Conservation (phyloP, 2,113 vertebrate species). For the Pelodiscus sinensis region DNA sequence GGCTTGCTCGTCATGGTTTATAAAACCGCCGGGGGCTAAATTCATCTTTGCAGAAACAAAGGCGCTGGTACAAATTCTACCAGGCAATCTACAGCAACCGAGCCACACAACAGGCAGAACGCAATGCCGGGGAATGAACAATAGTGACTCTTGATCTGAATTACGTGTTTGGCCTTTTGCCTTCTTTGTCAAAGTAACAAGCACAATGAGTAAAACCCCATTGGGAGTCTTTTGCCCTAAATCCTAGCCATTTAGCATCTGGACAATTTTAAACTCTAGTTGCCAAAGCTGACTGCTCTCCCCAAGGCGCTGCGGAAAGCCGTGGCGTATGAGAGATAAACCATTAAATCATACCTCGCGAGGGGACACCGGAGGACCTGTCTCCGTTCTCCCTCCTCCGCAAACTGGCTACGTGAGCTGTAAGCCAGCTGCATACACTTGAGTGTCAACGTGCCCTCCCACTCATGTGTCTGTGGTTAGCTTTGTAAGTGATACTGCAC, state of each 20-base stretch:
- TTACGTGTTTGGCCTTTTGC: accelerated
- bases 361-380: background rate
- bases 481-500: accelerated
- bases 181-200: accelerated
- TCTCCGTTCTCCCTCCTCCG: background rate
- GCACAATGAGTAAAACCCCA: background rate
- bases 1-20: accelerated
- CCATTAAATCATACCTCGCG: background rate
- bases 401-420: background rate
- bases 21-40: accelerated
- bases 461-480: background rate
- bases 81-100: accelerated
- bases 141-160: too few relatives aligned
- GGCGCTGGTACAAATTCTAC: too few relatives aligned
- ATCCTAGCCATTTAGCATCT: background rate
- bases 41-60: accelerated
- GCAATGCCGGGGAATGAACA: accelerated
- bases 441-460: accelerated
- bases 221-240: background rate
- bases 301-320: background rate
- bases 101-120: accelerated
- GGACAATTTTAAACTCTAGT: background rate
- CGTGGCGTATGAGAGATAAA: background rate
- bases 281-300: background rate
- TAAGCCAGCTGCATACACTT: background rate